Percentiles rank a stretch among this genome's conserved stretches.
Evolutionary conservation across 2,797 vertebrate species (phyloP).

Genomic region (Monodelphis domestica): DNA sequence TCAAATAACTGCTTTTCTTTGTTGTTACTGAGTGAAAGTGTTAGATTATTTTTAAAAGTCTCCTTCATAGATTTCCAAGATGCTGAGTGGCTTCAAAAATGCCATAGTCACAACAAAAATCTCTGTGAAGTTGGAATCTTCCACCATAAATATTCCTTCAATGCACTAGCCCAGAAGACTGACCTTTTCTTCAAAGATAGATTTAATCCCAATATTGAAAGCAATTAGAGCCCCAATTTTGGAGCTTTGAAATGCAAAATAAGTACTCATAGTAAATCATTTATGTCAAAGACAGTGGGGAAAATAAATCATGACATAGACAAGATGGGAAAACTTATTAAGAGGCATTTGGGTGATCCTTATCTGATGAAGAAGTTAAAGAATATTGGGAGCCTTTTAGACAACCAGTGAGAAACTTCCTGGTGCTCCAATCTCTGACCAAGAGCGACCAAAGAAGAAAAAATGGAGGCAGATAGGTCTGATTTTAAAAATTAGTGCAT

Average conservation of each 20-base stretch:
- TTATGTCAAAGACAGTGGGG: conserved; percentile 10
- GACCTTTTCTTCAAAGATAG: background rate
- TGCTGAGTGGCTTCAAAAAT: background rate
- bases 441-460: conserved; percentile 20
- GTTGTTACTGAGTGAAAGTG: background rate
- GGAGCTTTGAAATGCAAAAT: conserved; percentile 1
- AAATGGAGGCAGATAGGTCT: background rate
- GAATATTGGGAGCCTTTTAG: background rate
- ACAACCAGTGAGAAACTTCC: background rate
- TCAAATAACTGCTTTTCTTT: background rate
- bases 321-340: background rate
- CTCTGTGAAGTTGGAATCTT: conserved; percentile 2
- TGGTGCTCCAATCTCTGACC: background rate
- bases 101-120: background rate
- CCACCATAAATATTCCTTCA: conserved; percentile 1
- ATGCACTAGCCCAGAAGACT: background rate
- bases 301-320: background rate
- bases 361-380: background rate
- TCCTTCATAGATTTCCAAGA: background rate
- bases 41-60: background rate
- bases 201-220: background rate
- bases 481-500: conserved; percentile 15
- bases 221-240: background rate
- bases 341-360: background rate
- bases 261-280: background rate